phyloP scores from a whole-genome alignment of 2,888 invertebrate genomes.

The Polymixis flavicincta region DNA sequence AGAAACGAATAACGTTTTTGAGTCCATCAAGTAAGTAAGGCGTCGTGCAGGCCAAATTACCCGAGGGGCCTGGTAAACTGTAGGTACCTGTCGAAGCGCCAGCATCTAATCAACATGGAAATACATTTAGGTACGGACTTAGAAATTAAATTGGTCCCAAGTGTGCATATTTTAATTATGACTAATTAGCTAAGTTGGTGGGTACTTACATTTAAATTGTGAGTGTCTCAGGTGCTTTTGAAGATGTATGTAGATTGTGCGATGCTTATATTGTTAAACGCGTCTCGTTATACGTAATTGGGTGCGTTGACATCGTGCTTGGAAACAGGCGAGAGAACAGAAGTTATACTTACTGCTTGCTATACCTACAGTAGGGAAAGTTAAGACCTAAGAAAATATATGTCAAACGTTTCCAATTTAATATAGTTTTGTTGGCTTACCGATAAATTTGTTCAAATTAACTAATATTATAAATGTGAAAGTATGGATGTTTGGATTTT shows the following conservation, averaged over 20 bases:
- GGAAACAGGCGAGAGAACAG: neutral
- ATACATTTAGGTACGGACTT: constrained; percentile 49
- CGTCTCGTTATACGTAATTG: neutral
- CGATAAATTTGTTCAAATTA: neutral
- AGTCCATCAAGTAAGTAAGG: constrained; percentile 66
- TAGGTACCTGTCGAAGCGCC: constrained; percentile 28
- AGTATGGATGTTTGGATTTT: too few relatives aligned
- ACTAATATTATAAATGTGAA: neutral
- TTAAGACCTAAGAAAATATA: neutral
- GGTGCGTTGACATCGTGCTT: constrained; percentile 8
- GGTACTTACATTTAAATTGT: constrained; percentile 6
- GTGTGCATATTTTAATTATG: constrained; percentile 39
- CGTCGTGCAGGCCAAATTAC: constrained; percentile 66
- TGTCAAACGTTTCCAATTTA: neutral
- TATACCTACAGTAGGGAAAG: neutral
- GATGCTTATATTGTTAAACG: constrained; percentile 13
- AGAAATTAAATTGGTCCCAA: constrained; percentile 48
- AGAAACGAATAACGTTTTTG: constrained; percentile 68
- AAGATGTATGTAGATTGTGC: constrained; percentile 16
- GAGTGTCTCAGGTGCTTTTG: constrained; percentile 17
- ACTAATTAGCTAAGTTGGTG: constrained; percentile 37
- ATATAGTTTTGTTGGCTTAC: neutral
- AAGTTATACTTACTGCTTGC: neutral
- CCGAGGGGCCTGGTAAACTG: constrained; percentile 61
- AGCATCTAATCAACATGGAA: constrained; percentile 67